A percentile compares a stretch with the other conserved stretches of the same genome.
Conservation (phyloP, 2,797 vertebrate species). For the Tinamus major region DNA sequence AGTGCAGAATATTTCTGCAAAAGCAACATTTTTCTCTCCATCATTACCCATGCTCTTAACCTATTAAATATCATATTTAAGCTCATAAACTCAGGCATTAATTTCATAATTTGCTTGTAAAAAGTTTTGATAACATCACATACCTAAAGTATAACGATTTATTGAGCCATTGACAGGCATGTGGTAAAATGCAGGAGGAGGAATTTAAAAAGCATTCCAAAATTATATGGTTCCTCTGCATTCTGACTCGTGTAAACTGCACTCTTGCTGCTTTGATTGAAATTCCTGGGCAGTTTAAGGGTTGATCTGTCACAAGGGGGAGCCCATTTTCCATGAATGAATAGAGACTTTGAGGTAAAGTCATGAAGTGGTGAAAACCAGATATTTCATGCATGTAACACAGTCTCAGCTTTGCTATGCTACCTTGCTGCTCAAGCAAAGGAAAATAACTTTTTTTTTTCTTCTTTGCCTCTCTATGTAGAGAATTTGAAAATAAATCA, state of each 20-base stretch:
- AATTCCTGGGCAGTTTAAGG: neutral
- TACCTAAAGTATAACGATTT: neutral
- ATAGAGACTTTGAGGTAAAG: neutral
- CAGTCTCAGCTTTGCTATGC: neutral
- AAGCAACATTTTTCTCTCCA: neutral
- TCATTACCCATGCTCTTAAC: neutral
- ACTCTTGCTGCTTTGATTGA: neutral
- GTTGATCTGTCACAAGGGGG: constrained; percentile 67
- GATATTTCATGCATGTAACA: neutral
- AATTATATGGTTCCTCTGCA: neutral
- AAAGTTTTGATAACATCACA: neutral
- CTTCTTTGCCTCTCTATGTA: neutral
- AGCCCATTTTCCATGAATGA: constrained; percentile 52
- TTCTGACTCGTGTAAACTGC: neutral
- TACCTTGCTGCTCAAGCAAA: neutral
- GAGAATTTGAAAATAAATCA: neutral
- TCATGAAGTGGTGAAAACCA: neutral
- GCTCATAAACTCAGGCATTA: neutral
- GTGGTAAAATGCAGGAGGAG: neutral
- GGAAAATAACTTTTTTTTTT: neutral
- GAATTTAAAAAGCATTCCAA: neutral
- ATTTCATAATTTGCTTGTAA: neutral
- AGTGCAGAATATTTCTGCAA: neutral
- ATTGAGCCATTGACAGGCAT: neutral
- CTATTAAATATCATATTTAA: neutral